Evolutionary conservation across 2,888 invertebrate genomes (phyloP).

Genomic region (Eudasyphora cyanicolor): DNA sequence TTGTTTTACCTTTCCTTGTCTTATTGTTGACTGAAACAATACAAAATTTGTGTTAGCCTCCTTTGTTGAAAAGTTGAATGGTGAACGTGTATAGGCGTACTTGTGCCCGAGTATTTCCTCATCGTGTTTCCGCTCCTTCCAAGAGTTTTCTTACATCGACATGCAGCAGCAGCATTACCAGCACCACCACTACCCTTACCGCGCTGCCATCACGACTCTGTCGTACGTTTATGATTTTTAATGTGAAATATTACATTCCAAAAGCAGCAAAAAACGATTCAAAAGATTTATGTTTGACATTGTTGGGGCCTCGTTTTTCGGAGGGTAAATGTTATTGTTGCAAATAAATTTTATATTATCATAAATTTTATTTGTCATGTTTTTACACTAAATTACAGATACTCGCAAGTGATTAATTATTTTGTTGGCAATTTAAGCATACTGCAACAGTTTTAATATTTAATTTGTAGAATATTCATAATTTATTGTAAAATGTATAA

Average conservation of each 20-base stretch:
- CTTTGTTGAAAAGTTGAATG: neutral
- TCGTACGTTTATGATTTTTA: constrained; percentile 50
- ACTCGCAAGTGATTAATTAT: constrained; percentile 54
- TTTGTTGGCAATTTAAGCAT: neutral
- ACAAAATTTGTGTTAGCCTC: neutral
- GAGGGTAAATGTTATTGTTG: constrained; percentile 30
- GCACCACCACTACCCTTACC: neutral
- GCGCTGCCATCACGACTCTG: neutral
- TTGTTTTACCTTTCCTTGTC: constrained; percentile 20
- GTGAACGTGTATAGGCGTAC: neutral
- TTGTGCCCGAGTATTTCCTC: constrained; percentile 25
- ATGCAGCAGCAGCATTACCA: neutral
- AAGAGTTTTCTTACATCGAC: neutral
- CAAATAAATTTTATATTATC: constrained; percentile 59
- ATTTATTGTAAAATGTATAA: neutral
- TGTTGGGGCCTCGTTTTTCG: constrained; percentile 40
- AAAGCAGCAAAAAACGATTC: neutral
- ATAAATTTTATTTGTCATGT: constrained; percentile 60
- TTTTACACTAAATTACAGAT: constrained; percentile 34
- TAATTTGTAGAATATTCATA: neutral
- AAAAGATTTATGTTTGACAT: constrained; percentile 60
- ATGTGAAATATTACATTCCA: constrained; percentile 34
- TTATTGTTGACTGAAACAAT: neutral
- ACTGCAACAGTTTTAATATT: constrained; percentile 17
- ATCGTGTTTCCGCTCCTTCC: constrained; percentile 28